phyloP scores from a whole-genome alignment of 2,888 invertebrate species.

The Mylabris sibirica region DNA sequence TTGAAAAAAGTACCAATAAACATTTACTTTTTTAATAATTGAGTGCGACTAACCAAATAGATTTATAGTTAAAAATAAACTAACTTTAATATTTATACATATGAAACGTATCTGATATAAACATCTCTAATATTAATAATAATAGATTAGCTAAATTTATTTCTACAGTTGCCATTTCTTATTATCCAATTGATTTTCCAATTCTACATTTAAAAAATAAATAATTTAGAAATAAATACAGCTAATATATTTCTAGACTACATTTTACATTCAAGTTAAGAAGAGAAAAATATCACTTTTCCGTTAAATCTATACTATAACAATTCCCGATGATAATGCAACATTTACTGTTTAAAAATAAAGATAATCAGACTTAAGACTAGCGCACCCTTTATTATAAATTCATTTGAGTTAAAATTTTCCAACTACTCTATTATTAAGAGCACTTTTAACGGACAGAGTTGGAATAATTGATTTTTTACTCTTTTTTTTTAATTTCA shows the following conservation, averaged over 20 bases:
- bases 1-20: no score
- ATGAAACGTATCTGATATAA: background rate
- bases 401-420: slow-evolving; percentile 40
- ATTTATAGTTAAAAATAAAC: background rate
- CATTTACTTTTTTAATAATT: background rate
- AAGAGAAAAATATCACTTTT: slow-evolving; percentile 34
- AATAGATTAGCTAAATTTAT: no score
- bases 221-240: no score
- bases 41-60: background rate
- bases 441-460: slow-evolving; percentile 61
- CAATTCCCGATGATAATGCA: no score
- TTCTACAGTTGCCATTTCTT: no score
- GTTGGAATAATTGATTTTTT: slow-evolving; percentile 31
- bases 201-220: no score
- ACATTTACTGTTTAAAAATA: no score
- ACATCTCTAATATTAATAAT: background rate
- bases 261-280: background rate
- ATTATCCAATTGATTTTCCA: no score
- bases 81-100: background rate
- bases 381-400: slow-evolving; percentile 49
- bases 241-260: no score
- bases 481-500: slow-evolving; percentile 19
- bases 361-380: slow-evolving; percentile 41
- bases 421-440: slow-evolving; percentile 58
- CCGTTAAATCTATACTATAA: background rate